Evolutionary conservation across 2,888 invertebrate genomes (phyloP), one percentile per base, ranked within the genome.

Genomic region (Drosophila mimica): DNA sequence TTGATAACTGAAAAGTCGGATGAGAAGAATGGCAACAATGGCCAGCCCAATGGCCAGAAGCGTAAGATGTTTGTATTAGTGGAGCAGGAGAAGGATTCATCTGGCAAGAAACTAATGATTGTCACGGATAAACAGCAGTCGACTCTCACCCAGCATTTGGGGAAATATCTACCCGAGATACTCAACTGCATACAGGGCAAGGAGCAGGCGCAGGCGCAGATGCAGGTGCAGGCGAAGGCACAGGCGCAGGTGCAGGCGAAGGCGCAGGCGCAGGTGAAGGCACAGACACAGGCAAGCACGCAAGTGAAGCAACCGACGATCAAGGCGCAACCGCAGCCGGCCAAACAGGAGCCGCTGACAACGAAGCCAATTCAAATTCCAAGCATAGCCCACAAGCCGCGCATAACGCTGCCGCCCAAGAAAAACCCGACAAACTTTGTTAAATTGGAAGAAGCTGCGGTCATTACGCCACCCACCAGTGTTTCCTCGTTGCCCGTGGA

Each of bases 121-220:
- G 91, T 91, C 52, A 89, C 92, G 3, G 91, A 93, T 57, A 91
- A 91, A 63, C 88, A 84, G 0, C 82, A 90, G 51, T 71, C 72
- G 17, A 85, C 86, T 53, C 78, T 93, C 20, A 91, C 92, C 9
- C 89, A 92, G 46, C 89, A 91, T 40, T 85, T 92, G 75, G 92
- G 92, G 62, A 91, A 92, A 57, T 89, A 92, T 31, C 69, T 92
- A 9, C 92, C 92, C 1, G 92, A 93, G 71, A 85, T 92, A 63
- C 84, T 92, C 30, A 88, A 78, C 61, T 87, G 90, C 52, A 92
- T 92, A 64, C 91, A 92, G 70, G 88, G 76, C 63, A 84, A 84
- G 54, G 82, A 87, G 30, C 78, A 85, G 38, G 79, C 79, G 0
- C 49, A 76, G 49, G 72, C 64, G 2, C 53, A 70, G n/a, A 11